Evolutionary conservation across 1,140 invertebrate genomes (phyloP).

Genomic region (Venustaconcha ellipsiformis): DNA sequence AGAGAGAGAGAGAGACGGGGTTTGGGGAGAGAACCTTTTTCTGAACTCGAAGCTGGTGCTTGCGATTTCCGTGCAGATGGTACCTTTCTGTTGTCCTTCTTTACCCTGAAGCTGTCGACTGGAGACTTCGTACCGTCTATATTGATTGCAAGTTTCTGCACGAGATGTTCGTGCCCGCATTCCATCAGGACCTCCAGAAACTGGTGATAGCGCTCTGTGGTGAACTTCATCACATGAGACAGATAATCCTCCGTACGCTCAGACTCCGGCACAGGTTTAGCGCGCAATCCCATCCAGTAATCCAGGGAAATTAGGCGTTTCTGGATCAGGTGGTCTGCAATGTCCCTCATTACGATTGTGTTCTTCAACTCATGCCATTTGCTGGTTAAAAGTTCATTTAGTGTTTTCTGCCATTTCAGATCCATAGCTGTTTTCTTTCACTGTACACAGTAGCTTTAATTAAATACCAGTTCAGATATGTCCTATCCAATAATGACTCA

Average conservation of each 20-base stretch:
- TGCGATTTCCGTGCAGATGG: too few relatives aligned
- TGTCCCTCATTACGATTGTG: conserved; percentile 28
- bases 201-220: conserved; percentile 16
- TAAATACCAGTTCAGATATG: too few relatives aligned
- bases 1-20: too few relatives aligned
- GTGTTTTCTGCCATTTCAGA: conserved; percentile 19
- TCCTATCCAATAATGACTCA: too few relatives aligned
- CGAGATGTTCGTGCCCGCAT: too few relatives aligned
- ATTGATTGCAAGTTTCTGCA: too few relatives aligned
- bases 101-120: too few relatives aligned
- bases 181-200: conserved; percentile 17
- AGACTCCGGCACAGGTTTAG: conserved; percentile 28
- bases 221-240: conserved; percentile 23
- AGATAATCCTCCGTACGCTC: conserved; percentile 31
- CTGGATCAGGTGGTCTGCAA: conserved; percentile 29
- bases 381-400: conserved; percentile 25
- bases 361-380: conserved; percentile 29
- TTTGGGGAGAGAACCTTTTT: too few relatives aligned
- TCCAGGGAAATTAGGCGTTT: conserved; percentile 27
- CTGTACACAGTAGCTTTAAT: too few relatives aligned
- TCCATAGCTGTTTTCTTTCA: neutral
- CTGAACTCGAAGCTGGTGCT: too few relatives aligned
- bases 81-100: too few relatives aligned
- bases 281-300: conserved; percentile 33
- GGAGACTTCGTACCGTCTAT: too few relatives aligned